phyloP scores from a whole-genome alignment of 2,797 vertebrate species.

The Argentina silus region DNA sequence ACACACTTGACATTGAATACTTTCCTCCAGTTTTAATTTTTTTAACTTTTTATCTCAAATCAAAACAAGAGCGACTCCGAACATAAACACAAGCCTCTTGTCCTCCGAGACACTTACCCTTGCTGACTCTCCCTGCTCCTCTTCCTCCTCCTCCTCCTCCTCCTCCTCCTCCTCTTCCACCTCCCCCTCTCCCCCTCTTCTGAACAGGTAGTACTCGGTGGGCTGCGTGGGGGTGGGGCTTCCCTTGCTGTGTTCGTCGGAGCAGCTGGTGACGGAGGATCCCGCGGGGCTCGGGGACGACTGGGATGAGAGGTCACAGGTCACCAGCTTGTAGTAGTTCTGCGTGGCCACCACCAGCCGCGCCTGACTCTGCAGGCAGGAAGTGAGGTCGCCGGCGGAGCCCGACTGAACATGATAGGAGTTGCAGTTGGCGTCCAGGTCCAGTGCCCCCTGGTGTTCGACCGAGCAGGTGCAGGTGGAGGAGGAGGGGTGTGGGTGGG shows the following conservation, averaged over 20 bases:
- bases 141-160: slow-evolving; percentile 49
- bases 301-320: slow-evolving; percentile 94
- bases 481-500: slow-evolving; percentile 71
- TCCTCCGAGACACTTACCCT: slow-evolving; percentile 50
- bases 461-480: slow-evolving; percentile 75
- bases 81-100: too few relatives aligned
- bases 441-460: slow-evolving; percentile 73
- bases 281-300: slow-evolving; percentile 91
- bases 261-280: slow-evolving; percentile 93
- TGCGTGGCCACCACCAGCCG: slow-evolving; percentile 94
- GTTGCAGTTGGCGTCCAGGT: slow-evolving; percentile 96
- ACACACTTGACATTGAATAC: too few relatives aligned
- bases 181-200: slow-evolving; percentile 62
- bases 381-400: slow-evolving; percentile 81
- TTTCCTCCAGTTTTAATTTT: too few relatives aligned
- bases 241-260: slow-evolving; percentile 88
- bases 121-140: slow-evolving; percentile 32
- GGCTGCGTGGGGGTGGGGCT: slow-evolving; percentile 88
- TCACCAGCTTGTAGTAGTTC: slow-evolving; percentile 98
- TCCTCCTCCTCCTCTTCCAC: slow-evolving; percentile 72
- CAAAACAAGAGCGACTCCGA: too few relatives aligned
- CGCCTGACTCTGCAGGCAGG: slow-evolving; percentile 93
- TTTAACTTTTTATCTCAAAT: too few relatives aligned
- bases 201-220: slow-evolving; percentile 94
- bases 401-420: slow-evolving; percentile 79